These are phyloP conservation scores for Catharus minimus DNA, from an alignment of 2,113 vertebrate species.

Conservation along the genomic window DNA sequence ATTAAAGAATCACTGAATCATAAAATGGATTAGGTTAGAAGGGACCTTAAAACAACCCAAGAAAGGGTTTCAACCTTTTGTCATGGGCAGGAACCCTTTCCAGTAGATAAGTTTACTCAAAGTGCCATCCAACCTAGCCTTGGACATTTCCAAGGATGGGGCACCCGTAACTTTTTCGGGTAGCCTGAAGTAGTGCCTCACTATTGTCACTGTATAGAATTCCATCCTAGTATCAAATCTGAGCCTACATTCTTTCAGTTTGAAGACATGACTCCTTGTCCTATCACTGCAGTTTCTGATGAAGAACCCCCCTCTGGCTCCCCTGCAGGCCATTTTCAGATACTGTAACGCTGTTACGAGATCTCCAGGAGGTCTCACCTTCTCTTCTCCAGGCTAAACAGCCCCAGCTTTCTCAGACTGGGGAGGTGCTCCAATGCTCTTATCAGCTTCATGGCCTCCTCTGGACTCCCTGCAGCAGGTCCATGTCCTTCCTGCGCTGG, in stretches of 20 bases:
- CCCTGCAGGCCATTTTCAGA: neutral
- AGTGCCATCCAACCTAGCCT: neutral
- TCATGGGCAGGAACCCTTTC: neutral
- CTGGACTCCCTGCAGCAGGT: fast-evolving
- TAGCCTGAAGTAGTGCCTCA: neutral
- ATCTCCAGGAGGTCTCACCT: too few relatives aligned
- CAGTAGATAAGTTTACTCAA: neutral
- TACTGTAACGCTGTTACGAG: neutral
- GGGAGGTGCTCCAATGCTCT: neutral
- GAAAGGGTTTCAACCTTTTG: neutral
- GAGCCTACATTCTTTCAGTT: neutral
- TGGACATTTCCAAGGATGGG: neutral
- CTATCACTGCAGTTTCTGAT: neutral
- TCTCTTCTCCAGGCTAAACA: neutral
- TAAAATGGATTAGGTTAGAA: neutral
- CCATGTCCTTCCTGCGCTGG: neutral
- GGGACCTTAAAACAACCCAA: neutral
- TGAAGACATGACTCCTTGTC: neutral
- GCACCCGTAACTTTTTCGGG: neutral
- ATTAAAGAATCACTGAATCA: neutral
- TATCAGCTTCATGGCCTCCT: fast-evolving
- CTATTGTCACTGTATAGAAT: fast-evolving
- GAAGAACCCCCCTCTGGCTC: neutral
- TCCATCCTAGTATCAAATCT: neutral
- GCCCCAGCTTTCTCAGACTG: neutral